Evolutionary conservation across 2,113 vertebrate species (phyloP).

Genomic region (Paraplagusia blochii): DNA sequence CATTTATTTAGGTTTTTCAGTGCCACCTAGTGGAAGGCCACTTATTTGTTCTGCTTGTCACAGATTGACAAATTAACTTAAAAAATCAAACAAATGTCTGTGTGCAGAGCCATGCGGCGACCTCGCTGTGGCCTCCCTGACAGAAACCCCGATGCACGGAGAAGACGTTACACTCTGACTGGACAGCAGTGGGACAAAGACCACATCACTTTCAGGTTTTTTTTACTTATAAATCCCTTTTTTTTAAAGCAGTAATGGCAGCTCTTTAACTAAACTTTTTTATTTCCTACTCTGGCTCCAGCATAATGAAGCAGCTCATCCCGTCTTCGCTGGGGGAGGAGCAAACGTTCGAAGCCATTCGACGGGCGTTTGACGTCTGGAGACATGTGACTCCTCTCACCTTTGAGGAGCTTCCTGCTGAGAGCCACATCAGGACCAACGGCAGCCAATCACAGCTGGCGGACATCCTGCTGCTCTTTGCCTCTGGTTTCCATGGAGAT

Average conservation of each 20-base stretch:
- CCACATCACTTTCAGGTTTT: slow-evolving; percentile 88
- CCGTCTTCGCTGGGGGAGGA: slow-evolving; percentile 77
- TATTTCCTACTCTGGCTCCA: slow-evolving; percentile 43
- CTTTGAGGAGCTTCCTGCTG: slow-evolving; percentile 83
- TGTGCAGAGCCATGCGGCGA: slow-evolving; percentile 86
- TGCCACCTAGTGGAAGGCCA: too few relatives aligned
- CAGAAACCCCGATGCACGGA: slow-evolving; percentile 77
- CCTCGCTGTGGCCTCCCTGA: slow-evolving; percentile 93
- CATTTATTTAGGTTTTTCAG: too few relatives aligned
- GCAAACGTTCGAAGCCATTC: slow-evolving; percentile 76
- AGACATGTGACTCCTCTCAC: slow-evolving; percentile 82
- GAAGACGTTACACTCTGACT: slow-evolving; percentile 84
- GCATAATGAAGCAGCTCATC: slow-evolving; percentile 86
- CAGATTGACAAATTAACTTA: too few relatives aligned
- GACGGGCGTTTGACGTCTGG: slow-evolving; percentile 86
- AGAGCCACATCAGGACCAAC: slow-evolving; percentile 75
- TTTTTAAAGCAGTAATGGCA: neutral
- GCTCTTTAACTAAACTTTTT: fast-evolving
- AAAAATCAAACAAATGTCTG: too few relatives aligned
- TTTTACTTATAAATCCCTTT: neutral
- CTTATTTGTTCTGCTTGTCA: too few relatives aligned
- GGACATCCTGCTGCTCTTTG: slow-evolving; percentile 93
- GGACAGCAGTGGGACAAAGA: slow-evolving; percentile 86
- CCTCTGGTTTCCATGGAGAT: slow-evolving; percentile 94
- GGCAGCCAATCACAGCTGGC: slow-evolving; percentile 78